Base-by-base conservation (phyloP, 2,888 invertebrate genomes). In the Drosophila colorata region DNA sequence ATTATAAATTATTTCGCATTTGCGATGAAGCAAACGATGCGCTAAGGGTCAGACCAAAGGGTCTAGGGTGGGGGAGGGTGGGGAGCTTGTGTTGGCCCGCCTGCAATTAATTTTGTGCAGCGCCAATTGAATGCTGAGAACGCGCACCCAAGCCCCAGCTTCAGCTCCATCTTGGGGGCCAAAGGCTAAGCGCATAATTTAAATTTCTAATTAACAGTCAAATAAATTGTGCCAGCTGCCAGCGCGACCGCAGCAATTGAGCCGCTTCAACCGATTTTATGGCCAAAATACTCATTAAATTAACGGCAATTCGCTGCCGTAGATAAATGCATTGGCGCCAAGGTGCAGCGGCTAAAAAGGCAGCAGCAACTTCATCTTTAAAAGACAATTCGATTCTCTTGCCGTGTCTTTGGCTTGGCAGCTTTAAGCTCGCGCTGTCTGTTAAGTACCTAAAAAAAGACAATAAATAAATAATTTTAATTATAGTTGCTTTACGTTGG, bases 121-220 rank as follows among this genome's bases (percentile, higher is more conserved):
- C 78, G 56, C 58, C 85, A 87, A 87, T 81, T 77, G 81, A 73
- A 86, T 69, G 69, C 69, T 48, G 51, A 67, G 66, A 33, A 40
- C 46, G 44, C 49, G 48, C 25, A 63, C 20, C 18, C 9, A 28
- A 55, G 25, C 5, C 9, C 16, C 23, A 38, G 49, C 48, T 48
- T 9, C 52, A 40, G 51, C 38, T 51, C 8, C 40, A 38, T 35
- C 52, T 53, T 48, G 23, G 13, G 57, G 67, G 72, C 66, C 58
- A 83, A 74, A 74, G 87, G 80, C 84, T 80, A 76, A 74, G 74
- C 79, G 74, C 80, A 87, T 85, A 87, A 82, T 87, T 85, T 85
- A 85, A 80, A 87, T 74, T 87, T 85, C 69, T 82, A 85, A 87
- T 85, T 87, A 87, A 87, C 80, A 87, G 88, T 85, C 80, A 75